phyloP scores from a whole-genome alignment of 2,113 vertebrate genomes.

The Abramis brama region DNA sequence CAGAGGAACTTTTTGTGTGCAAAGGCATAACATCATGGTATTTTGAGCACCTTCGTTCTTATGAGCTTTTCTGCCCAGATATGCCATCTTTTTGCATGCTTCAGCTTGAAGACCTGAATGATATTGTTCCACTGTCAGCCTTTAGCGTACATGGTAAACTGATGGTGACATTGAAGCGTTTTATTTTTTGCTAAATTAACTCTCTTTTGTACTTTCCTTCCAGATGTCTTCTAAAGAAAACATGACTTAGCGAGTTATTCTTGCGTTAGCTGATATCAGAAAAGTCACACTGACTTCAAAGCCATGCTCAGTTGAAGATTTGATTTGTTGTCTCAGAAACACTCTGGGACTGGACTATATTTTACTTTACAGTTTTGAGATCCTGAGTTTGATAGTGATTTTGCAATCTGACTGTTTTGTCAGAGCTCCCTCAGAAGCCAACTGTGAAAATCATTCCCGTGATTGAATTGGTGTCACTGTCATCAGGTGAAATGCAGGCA shows the following conservation, averaged over 20 bases:
- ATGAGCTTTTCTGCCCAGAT: conserved; percentile 31
- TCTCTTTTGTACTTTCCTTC: conserved; percentile 11
- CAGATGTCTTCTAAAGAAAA: conserved; percentile 46
- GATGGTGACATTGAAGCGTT: conserved; percentile 33
- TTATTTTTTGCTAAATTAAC: conserved; percentile 56
- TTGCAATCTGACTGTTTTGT: neutral
- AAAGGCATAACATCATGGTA: conserved; percentile 54
- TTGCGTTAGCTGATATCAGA: conserved; percentile 49
- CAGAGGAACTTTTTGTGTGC: conserved; percentile 53
- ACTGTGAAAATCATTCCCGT: conserved; percentile 57
- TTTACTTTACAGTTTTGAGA: conserved; percentile 34
- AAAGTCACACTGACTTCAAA: conserved; percentile 29
- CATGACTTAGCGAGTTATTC: conserved; percentile 46
- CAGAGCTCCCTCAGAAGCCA: conserved; percentile 56
- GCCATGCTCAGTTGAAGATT: conserved; percentile 41
- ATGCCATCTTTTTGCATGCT: neutral
- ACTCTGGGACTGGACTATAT: conserved; percentile 11
- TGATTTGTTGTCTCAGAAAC: conserved; percentile 41
- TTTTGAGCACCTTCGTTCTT: conserved; percentile 47
- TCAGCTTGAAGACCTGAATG: conserved; percentile 7
- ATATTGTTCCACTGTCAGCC: conserved; percentile 41
- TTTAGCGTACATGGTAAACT: conserved; percentile 45
- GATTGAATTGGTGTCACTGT: conserved; percentile 37
- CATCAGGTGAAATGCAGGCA: neutral
- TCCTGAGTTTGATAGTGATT: neutral